A percentile compares a stretch with the other conserved stretches of the same genome.
Evolutionary conservation across 1,140 invertebrate genomes (phyloP).

Genomic region (Nomia melanderi): DNA sequence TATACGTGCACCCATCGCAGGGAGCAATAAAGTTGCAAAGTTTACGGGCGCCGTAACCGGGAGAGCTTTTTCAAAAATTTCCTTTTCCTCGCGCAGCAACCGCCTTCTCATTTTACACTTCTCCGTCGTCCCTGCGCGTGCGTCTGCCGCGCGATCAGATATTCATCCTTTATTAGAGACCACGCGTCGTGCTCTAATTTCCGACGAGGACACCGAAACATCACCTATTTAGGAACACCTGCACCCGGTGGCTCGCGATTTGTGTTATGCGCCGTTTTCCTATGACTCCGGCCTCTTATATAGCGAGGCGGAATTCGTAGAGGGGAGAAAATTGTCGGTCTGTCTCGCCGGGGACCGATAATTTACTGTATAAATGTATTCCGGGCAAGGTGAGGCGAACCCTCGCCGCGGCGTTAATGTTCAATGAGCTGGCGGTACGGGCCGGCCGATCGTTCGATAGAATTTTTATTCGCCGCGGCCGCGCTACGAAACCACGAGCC

Average conservation of each 20-base stretch:
- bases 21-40: slow-evolving; percentile 30
- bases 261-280: neutral
- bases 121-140: no score
- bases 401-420: slow-evolving; percentile 7
- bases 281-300: slow-evolving; percentile 22
- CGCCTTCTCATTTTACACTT: neutral
- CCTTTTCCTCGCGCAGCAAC: neutral
- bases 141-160: no score
- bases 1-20: neutral
- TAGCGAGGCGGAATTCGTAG: slow-evolving; percentile 21
- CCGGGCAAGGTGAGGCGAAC: slow-evolving; percentile 10
- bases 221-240: neutral
- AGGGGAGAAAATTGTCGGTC: slow-evolving; percentile 25
- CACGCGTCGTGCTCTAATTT: neutral
- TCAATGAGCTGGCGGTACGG: slow-evolving; percentile 19
- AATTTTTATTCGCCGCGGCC: slow-evolving; percentile 7
- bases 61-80: neutral
- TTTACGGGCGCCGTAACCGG: slow-evolving; percentile 6
- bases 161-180: neutral
- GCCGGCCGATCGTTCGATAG: neutral
- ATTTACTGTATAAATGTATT: slow-evolving; percentile 30
- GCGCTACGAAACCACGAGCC: neutral
- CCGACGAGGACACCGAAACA: neutral
- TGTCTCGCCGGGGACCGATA: slow-evolving; percentile 10
- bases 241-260: slow-evolving; percentile 5